These are phyloP conservation scores for Endomychus coccineus DNA, from an alignment of 2,888 invertebrate species.

Conservation along the genomic window DNA sequence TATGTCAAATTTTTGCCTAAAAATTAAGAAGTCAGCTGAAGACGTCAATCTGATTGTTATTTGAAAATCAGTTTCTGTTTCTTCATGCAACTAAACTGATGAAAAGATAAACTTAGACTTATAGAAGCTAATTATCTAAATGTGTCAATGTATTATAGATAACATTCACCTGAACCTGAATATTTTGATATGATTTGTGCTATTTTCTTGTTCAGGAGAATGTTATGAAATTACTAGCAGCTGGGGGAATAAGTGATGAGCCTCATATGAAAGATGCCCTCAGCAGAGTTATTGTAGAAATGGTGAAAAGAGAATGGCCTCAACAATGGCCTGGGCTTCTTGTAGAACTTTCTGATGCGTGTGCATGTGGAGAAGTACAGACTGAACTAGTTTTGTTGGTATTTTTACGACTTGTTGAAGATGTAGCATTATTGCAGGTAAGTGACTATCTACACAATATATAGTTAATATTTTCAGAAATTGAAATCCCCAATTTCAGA, in stretches of 20 bases:
- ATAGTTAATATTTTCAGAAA: background rate
- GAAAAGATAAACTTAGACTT: no score
- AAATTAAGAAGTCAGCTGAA: no score
- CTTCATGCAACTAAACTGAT: no score
- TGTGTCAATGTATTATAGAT: no score
- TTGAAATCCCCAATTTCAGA: conserved; percentile 50
- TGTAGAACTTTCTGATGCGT: conserved; percentile 74
- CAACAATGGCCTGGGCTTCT: conserved; percentile 90
- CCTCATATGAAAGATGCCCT: conserved; percentile 78
- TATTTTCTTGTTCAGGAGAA: conserved; percentile 56
- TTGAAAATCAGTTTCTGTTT: no score
- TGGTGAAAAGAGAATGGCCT: conserved; percentile 96
- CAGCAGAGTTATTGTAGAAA: conserved; percentile 89
- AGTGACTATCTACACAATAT: conserved; percentile 13
- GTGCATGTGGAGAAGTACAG: conserved; percentile 75
- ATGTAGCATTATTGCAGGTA: conserved; percentile 83
- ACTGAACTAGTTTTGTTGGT: conserved; percentile 86
- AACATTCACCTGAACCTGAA: no score
- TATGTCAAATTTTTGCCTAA: no score
- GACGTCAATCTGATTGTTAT: no score
- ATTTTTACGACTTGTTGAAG: conserved; percentile 84
- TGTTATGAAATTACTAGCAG: conserved; percentile 74
- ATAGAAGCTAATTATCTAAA: no score
- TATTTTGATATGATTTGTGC: background rate
- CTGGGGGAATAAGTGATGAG: conserved; percentile 68